Evolutionary conservation across 2,113 vertebrate genomes (phyloP), one percentile per base, ranked within the genome.

Genomic region (Echinops telfairi): DNA sequence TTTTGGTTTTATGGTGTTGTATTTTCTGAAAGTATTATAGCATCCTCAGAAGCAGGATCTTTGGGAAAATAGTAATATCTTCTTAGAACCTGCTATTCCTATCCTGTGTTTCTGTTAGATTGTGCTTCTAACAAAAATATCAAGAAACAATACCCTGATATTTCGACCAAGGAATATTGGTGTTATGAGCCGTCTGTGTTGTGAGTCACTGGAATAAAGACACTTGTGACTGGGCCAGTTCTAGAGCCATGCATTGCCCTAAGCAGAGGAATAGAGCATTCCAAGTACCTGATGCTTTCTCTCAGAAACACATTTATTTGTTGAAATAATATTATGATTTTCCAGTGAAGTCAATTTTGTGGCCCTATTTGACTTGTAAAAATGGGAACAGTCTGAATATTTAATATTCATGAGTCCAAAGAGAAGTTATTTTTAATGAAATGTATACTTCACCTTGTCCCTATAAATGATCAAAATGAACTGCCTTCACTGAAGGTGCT

Each of bases 401-500:
- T 94, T 94, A 87, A 89, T 80, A 92, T 87, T 68, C 57, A 70
- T 14, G 33, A 92, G 33, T 25, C 33, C 47, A 78, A 89, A 77
- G 0, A 84, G 62, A 83, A 68, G 53, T 57, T 84, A 38, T 82
- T 77, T 90, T 88, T 79, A 89, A 94, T 91, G 89, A 85, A 94
- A 86, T 88, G 40, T 94, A 20, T 10, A 36, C 33, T 71, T 36
- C 43, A 83, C 25, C 62, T 94, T 81, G 40, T 53, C 82, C 84
- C 62, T 79, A 0, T 78, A 64, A 36, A 36, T 81, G 83, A 91
- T 90, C 91, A 88, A 90, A 86, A 76, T 86, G 81, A 90, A 66
- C 73, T 70, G 40, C 77, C 73, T 79, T 85, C 31, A 57, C 71
- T 38, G 33, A 87, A 53, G 60, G 17, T 6, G 0, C 31, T 79